Evolutionary conservation across 2,797 vertebrate genomes (phyloP).

Genomic region (Muscicapa comitata): DNA sequence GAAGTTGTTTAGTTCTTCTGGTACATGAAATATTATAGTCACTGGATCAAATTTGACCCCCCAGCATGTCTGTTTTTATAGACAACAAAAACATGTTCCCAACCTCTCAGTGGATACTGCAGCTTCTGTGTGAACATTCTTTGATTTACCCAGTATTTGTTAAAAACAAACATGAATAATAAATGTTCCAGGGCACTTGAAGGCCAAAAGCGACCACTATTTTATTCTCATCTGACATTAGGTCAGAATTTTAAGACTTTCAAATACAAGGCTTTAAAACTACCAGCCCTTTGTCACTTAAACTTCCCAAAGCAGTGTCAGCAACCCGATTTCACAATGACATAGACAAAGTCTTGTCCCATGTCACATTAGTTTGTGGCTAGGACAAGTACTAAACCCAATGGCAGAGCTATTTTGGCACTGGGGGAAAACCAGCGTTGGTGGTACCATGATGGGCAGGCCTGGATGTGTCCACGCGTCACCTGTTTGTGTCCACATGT

Average conservation of each 20-base stretch:
- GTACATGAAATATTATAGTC: slow-evolving; percentile 34
- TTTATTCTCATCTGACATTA: neutral
- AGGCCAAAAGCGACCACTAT: neutral
- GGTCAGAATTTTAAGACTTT: neutral
- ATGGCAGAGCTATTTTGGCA: neutral
- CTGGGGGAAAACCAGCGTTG: rapidly evolving
- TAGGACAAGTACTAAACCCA: neutral
- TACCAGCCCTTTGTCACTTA: neutral
- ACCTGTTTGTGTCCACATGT: neutral
- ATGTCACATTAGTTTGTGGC: neutral
- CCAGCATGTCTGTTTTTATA: neutral
- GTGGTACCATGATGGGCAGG: rapidly evolving
- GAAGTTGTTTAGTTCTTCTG: slow-evolving; percentile 63
- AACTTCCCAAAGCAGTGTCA: neutral
- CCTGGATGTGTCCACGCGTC: rapidly evolving
- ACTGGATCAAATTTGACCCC: slow-evolving; percentile 1
- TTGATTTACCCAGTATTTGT: slow-evolving; percentile 11
- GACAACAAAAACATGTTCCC: neutral
- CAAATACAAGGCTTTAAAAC: neutral
- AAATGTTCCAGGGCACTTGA: neutral
- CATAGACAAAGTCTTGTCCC: neutral
- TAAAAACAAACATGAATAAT: slow-evolving; percentile 42
- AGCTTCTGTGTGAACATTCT: neutral
- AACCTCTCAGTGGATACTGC: neutral
- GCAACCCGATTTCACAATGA: neutral